Conservation (phyloP, 2,888 invertebrate species). For the Xestoiulus laeticollis region DNA sequence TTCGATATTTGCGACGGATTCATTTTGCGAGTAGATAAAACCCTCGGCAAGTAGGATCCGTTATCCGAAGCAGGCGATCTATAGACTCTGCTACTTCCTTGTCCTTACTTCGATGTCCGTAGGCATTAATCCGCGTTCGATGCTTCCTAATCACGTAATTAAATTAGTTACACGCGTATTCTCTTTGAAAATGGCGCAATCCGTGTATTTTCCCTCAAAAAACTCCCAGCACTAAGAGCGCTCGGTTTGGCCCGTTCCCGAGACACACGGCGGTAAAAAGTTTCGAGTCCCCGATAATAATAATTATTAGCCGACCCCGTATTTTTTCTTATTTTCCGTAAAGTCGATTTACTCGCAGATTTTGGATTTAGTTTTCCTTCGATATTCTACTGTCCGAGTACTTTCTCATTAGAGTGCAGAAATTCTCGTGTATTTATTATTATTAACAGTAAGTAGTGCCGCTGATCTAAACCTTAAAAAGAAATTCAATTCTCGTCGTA, state of each 20-base stretch:
- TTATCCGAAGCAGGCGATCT: background rate
- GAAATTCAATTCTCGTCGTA: background rate
- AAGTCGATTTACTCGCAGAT: background rate
- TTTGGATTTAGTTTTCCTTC: background rate
- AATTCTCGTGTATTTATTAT: constrained; percentile 23
- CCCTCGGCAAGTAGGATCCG: background rate
- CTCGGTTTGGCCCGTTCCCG: no score
- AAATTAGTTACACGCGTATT: background rate
- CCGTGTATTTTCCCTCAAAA: background rate
- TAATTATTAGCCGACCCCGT: background rate
- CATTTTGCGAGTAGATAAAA: background rate
- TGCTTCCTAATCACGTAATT: background rate
- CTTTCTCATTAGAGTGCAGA: constrained; percentile 18
- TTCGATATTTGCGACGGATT: background rate
- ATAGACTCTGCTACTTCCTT: background rate
- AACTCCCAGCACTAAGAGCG: no score
- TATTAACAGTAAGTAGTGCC: constrained; percentile 6
- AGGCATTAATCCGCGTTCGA: background rate
- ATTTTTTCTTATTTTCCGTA: background rate
- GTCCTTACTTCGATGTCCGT: background rate
- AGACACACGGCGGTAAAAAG: background rate
- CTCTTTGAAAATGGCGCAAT: background rate
- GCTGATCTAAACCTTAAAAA: background rate
- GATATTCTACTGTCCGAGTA: constrained; percentile 6
- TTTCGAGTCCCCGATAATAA: constrained; percentile 6